Evolutionary conservation across 2,797 vertebrate genomes (phyloP), one percentile per base, ranked within the genome.

Genomic region (Cynodonichthys magdalenae): DNA sequence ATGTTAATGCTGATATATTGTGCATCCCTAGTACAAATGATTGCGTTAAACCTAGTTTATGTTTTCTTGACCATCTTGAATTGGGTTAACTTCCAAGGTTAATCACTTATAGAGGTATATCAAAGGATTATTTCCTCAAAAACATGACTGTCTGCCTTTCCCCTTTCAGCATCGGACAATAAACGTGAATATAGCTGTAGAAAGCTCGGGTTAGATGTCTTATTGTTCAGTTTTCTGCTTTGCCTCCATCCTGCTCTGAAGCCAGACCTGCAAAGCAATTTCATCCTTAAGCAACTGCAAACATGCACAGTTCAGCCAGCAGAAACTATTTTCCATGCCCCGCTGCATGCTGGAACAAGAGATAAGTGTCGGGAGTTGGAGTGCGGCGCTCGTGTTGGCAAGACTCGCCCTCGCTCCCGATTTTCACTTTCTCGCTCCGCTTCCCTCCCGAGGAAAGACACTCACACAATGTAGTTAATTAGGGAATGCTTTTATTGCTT

Each of bases 401-500:
- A 34, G 19, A 27, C 69, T 67, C 53, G 77, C 77, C 75, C 69
- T 65, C 44, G 4, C 39, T 61, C 54, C 63, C 63, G 58, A 27
- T 66, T 53, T 24, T 79, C 68, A 52, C 69, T 63, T 66, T 72
- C 63, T 67, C 52, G 17, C 60, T 74, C 68, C 66, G 1, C 80
- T 59, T 84, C 59, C 74, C 78, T 81, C 83, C 36, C 0, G 77
- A 91, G 82, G 80, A 84, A 72, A 81, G 87, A 87, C 82, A 84
- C 78, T 90, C 80, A 39, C 77, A 89, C 87, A 90, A 83, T 88
- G 82, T 77, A 79, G 87, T 93, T 93, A 93, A 93, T 94, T 93
- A 92, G 87, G 67, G 60, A 85, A 88, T 71, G 82, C 84, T 93
- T 90, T 89, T 88, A 92, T 89, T 87, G 86, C 89, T 91, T 91